Conservation (phyloP, 2,113 vertebrate species). For the Mugil cephalus region DNA sequence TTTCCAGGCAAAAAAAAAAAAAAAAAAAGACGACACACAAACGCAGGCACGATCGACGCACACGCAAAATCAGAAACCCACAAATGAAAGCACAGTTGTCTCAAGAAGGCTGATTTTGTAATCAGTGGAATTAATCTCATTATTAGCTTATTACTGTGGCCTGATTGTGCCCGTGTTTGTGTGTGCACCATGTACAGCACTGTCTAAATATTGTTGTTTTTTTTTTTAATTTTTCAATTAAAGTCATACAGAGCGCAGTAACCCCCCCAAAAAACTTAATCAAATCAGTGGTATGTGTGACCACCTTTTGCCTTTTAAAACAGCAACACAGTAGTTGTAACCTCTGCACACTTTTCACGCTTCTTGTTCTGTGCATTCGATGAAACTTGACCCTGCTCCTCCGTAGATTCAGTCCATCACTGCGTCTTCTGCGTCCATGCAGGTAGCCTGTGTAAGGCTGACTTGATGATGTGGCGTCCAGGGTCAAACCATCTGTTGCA, state of each 20-base stretch:
- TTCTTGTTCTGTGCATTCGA: no score
- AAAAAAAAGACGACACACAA: constrained; percentile 7
- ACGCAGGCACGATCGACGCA: background rate
- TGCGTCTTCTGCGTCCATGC: no score
- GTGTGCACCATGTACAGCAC: background rate
- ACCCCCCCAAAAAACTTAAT: constrained; percentile 3
- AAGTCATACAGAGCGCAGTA: constrained; percentile 5
- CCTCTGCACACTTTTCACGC: no score
- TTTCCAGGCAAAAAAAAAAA: constrained; percentile 22
- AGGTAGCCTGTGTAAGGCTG: no score
- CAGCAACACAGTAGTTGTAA: no score
- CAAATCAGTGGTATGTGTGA: background rate
- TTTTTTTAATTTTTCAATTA: constrained; percentile 21
- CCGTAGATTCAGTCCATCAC: no score
- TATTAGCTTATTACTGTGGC: constrained; percentile 47
- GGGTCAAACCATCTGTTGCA: no score
- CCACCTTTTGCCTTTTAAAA: background rate
- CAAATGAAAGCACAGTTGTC: constrained; percentile 39
- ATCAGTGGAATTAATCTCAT: constrained; percentile 68
- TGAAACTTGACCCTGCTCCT: no score
- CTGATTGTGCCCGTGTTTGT: constrained; percentile 38
- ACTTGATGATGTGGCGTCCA: no score
- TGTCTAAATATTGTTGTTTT: no score
- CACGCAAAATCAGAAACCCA: constrained; percentile 33
- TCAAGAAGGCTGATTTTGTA: constrained; percentile 51